Base-by-base conservation (phyloP, 2,888 invertebrate genomes). In the Caenorhabditis zanzibari region DNA sequence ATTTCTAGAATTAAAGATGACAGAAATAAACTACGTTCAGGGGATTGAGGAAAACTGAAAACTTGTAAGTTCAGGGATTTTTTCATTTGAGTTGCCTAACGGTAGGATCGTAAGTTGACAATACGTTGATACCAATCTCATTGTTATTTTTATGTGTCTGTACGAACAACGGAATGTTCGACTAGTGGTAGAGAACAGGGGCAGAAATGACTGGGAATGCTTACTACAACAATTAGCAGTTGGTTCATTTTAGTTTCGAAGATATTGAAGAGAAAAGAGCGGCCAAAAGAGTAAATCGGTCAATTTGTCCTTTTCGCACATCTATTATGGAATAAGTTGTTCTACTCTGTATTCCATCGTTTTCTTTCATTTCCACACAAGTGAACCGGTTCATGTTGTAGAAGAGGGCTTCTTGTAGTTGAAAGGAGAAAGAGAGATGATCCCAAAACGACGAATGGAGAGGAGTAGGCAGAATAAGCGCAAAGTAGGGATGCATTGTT, bases 271-370 rank as follows among this genome's bases (percentile, higher is more conserved):
- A 38, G 24, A 14, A 64, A 22, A 44, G 66, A 49, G 44, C 52
- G 52, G 24, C 63, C 66, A 61, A 61, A 68, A 71, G 71, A 58
- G 71, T 63, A 54, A 44, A 54, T 64, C 54, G 52, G 54, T 63
- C 63, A 54, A 63, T 73, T 63, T 64, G 74, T 74, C 74, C 64
- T 74, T 64, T 74, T 74, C 74, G 74, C 74, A 74, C 74, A 64
- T 74, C 74, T 63, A 74, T 74, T 74, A 74, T 73, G 73, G 73
- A 73, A 61, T 73, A 49, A 59, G 72, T 71, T 71, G 71, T 56
- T 59, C 71, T 71, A 41, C 58, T 71, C 32, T 38, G 9, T 19
- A 28, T 52, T 47, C 47, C n/a, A 28, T 52, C 41, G 16, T 24
- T 63, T 41, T 63, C 41, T n/a, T 44, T 12, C 24, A 44, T 14